phyloP scores from a whole-genome alignment of 2,888 invertebrate genomes.

The Podotricha telesiphe region DNA sequence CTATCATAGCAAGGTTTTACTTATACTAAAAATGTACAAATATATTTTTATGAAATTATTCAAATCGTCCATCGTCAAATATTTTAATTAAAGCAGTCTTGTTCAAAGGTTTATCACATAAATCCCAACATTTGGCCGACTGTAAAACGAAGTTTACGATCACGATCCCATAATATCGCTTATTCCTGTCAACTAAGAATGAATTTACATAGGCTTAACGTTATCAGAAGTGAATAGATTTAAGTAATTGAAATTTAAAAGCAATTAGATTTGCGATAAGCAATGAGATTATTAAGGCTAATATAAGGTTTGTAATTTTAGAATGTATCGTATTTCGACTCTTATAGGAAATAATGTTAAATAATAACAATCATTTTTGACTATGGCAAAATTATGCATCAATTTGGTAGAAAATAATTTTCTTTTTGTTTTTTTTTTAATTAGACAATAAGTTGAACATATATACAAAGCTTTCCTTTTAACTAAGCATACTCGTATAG shows the following conservation, averaged over 20 bases:
- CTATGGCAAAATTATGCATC: too few relatives aligned
- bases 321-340: not conserved
- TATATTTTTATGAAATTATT: not conserved
- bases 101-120: constrained; percentile 36
- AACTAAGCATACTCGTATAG: too few relatives aligned
- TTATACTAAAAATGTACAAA: not conserved
- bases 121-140: constrained; percentile 32
- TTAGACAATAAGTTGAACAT: too few relatives aligned
- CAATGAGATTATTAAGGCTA: not conserved
- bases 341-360: too few relatives aligned
- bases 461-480: too few relatives aligned
- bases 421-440: too few relatives aligned
- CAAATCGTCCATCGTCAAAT: constrained; percentile 11
- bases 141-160: constrained; percentile 39
- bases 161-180: constrained; percentile 32
- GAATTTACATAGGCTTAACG: constrained; percentile 29
- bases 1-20: too few relatives aligned
- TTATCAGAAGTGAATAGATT: constrained; percentile 24
- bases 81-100: constrained; percentile 36
- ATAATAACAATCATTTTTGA: too few relatives aligned
- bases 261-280: not conserved
- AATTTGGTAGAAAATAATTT: too few relatives aligned
- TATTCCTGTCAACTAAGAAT: constrained; percentile 37
- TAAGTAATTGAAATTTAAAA: constrained; percentile 20
- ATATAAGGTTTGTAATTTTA: not conserved